A percentile compares a stretch with the other conserved stretches of the same genome.
phyloP scores from a whole-genome alignment of 2,888 invertebrate genomes.

The Drosophila demipolita region DNA sequence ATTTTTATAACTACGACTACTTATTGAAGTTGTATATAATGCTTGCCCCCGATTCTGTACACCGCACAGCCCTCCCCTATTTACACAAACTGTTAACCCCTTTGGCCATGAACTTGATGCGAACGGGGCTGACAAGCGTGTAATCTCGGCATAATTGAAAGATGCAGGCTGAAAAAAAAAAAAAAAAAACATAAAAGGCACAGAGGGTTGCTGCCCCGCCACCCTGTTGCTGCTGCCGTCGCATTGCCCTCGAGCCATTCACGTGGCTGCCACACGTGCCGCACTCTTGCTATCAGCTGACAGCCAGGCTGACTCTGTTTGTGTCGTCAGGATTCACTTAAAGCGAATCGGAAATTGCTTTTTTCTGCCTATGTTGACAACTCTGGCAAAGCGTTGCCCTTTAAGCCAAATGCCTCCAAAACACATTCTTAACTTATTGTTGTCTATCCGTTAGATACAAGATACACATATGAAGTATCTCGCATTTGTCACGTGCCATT shows the following conservation, averaged over 20 bases:
- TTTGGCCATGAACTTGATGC: conserved; percentile 36
- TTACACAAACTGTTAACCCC: conserved; percentile 11
- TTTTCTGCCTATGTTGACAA: conserved; percentile 29
- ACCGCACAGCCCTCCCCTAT: neutral
- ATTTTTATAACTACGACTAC: no score
- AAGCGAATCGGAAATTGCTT: conserved; percentile 30
- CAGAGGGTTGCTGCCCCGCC: neutral
- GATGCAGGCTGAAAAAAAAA: conserved; percentile 18
- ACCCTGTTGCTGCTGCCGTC: conserved; percentile 6
- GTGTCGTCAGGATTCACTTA: conserved; percentile 70
- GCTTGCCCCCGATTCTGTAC: neutral
- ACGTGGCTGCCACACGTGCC: conserved; percentile 68
- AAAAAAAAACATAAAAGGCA: conserved; percentile 17
- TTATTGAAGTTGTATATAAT: neutral
- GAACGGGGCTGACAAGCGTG: conserved; percentile 67
- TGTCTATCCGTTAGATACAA: conserved; percentile 17
- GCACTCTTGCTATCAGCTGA: conserved; percentile 50
- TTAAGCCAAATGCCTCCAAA: conserved; percentile 10
- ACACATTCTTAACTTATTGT: conserved; percentile 6
- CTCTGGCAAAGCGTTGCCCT: conserved; percentile 4
- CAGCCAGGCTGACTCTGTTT: conserved; percentile 42
- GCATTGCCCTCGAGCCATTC: conserved; percentile 37
- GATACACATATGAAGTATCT: conserved; percentile 15
- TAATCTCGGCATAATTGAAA: conserved; percentile 68
- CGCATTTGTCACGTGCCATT: conserved; percentile 65